Conservation (phyloP, 2,888 invertebrate species). For the Sepioteuthis lessoniana region DNA sequence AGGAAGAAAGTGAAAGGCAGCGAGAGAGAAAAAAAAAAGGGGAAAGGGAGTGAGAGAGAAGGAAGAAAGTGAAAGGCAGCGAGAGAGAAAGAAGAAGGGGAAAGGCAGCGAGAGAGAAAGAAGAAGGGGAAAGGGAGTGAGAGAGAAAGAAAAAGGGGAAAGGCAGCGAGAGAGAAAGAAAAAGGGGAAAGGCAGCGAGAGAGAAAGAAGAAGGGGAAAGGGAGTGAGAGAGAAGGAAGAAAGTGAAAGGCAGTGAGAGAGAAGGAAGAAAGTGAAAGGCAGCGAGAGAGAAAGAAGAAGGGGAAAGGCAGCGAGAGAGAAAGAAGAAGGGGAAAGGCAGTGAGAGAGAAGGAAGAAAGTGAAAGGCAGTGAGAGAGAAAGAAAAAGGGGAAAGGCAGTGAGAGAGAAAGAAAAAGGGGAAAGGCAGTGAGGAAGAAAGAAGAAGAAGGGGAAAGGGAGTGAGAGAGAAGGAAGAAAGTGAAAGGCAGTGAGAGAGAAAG, state of each 20-base stretch:
- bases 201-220: not conserved
- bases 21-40: not conserved
- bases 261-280: not conserved
- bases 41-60: not conserved
- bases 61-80: not conserved
- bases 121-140: not conserved
- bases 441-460: no score
- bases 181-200: not conserved
- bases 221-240: no score
- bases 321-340: no score
- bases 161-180: not conserved
- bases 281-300: not conserved
- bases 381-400: no score
- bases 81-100: not conserved
- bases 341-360: no score
- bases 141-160: not conserved
- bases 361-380: no score
- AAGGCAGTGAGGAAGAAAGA: no score
- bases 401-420: no score
- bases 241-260: no score
- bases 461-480: no score
- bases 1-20: not conserved
- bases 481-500: no score
- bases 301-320: not conserved
- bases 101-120: not conserved